Conservation (phyloP, 2,113 vertebrate species). For the Osmerus mordax region DNA sequence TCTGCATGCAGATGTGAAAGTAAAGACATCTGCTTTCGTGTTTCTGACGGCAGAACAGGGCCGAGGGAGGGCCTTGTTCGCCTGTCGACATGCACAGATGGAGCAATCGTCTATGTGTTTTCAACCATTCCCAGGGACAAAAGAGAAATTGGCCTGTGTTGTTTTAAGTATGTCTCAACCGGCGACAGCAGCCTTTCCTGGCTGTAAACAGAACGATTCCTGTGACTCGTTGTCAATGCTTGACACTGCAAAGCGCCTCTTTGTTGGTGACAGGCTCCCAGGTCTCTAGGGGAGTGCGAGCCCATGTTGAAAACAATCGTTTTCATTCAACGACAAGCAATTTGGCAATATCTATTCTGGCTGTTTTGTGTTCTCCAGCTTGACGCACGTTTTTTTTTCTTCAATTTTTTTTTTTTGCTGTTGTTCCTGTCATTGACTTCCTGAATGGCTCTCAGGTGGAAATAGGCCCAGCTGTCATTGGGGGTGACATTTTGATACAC, state of each 20-base stretch:
- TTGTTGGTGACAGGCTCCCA: not conserved
- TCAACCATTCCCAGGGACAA: constrained; percentile 6
- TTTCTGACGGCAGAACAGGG: not conserved
- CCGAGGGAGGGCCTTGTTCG: constrained; percentile 20
- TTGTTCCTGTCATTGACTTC: constrained; percentile 24
- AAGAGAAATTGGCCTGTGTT: constrained; percentile 8
- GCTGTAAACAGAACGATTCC: constrained; percentile 4
- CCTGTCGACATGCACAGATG: constrained; percentile 25
- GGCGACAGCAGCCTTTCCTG: constrained; percentile 2
- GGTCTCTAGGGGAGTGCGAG: constrained; percentile 26
- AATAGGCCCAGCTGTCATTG: constrained; percentile 40
- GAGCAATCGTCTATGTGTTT: constrained; percentile 23
- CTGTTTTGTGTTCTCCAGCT: constrained; percentile 30
- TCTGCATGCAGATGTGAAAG: not conserved
- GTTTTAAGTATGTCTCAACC: constrained; percentile 27
- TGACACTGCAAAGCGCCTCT: constrained; percentile 10
- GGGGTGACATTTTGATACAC: constrained; percentile 43
- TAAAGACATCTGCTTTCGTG: not conserved
- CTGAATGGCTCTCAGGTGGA: constrained; percentile 27
- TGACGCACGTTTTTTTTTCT: not conserved
- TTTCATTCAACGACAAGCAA: constrained; percentile 47
- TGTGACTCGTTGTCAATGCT: constrained; percentile 21
- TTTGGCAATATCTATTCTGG: constrained; percentile 37
- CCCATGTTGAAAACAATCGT: constrained; percentile 39
- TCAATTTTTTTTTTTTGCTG: not conserved